These are phyloP conservation scores for Cirrhinus molitorella DNA, from an alignment of 2,797 vertebrate genomes.

Conservation along the genomic window DNA sequence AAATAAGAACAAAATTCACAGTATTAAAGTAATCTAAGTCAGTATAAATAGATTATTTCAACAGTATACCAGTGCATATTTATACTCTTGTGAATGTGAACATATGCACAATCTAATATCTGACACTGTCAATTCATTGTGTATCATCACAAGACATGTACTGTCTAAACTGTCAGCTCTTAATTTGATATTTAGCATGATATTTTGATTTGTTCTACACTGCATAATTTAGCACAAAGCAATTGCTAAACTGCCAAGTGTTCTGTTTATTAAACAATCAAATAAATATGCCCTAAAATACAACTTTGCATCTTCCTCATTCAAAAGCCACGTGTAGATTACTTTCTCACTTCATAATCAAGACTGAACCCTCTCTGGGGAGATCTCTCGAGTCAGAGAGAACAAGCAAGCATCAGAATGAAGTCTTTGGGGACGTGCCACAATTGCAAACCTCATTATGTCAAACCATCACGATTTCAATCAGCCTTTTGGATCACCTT, in stretches of 20 bases:
- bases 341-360: conserved; percentile 38
- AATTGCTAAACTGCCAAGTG: conserved; percentile 8
- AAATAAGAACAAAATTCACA: background rate
- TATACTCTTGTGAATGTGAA: background rate
- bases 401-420: conserved; percentile 28
- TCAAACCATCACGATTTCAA: conserved; percentile 47
- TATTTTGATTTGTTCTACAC: conserved; percentile 33
- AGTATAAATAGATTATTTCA: background rate
- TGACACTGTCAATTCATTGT: background rate
- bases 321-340: background rate
- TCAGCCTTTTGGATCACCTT: conserved; percentile 56
- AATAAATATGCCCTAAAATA: conserved; percentile 1
- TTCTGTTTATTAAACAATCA: background rate
- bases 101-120: background rate
- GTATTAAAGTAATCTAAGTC: background rate
- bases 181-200: conserved; percentile 46
- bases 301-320: background rate
- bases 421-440: conserved; percentile 14
- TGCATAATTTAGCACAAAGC: conserved; percentile 45
- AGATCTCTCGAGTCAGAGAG: conserved; percentile 24
- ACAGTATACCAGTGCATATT: background rate
- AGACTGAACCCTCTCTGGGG: background rate
- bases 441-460: conserved; percentile 56
- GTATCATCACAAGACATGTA: background rate
- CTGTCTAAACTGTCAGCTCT: background rate